phyloP scores from a whole-genome alignment of 2,113 vertebrate genomes.

The Gymnobelideus leadbeateri region DNA sequence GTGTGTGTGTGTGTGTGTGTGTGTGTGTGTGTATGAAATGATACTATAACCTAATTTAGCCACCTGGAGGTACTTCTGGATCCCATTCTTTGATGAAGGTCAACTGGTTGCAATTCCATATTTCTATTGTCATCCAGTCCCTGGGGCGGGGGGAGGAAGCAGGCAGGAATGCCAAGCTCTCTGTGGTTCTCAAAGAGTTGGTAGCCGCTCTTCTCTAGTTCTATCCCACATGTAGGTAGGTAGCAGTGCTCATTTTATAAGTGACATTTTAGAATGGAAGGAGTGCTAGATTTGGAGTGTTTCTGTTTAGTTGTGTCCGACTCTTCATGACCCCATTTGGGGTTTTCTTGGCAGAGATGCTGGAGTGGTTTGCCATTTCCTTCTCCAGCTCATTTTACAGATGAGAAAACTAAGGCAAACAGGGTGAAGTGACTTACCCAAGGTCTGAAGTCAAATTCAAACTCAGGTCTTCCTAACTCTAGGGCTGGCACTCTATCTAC shows the following conservation, averaged over 20 bases:
- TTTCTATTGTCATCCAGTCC: neutral
- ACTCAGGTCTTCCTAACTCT: no score
- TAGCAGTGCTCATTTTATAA: neutral
- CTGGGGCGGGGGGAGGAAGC: no score
- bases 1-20: no score
- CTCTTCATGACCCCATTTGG: no score
- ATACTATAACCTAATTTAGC: neutral
- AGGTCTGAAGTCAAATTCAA: no score
- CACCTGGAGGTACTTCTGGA: neutral
- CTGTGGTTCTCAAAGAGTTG: neutral
- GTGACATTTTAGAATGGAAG: neutral
- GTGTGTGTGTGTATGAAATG: neutral
- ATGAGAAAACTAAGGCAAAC: no score
- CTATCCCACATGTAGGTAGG: neutral
- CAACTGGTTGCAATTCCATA: neutral
- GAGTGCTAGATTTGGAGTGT: neutral
- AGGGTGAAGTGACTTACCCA: no score
- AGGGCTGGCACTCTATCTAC: no score
- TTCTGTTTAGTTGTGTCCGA: no score
- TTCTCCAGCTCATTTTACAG: no score
- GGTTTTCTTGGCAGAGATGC: no score
- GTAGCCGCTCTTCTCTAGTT: neutral
- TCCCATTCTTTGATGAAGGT: neutral
- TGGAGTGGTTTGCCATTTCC: no score
- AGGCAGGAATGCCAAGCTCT: neutral